Evolutionary conservation across 2,888 invertebrate genomes (phyloP), one percentile per base, ranked within the genome.

Genomic region (Agonopterix heracliana): DNA sequence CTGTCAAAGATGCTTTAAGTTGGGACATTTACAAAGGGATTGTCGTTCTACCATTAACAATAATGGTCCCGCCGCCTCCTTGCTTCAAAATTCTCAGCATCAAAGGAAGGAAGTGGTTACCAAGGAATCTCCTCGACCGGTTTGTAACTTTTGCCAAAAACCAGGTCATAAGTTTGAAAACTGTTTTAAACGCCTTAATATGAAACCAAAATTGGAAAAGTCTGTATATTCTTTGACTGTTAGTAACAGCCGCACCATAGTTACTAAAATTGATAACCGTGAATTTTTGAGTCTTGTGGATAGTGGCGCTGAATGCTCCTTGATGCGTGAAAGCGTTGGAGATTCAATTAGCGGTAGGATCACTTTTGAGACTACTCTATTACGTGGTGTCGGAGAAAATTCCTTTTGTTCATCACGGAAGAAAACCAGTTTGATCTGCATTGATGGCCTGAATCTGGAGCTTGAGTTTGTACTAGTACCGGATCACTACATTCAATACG

Each of bases 241-340:
- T 41, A 12, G n/a, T 41, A 41, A 41, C 7, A 10, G 11, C n/a
- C 11, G 41, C 7, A 7, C 9, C 0, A n/a, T 2, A 1, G 9
- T 34, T 11, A 26, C 7, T 5, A 41, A 46, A 41, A 41, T 46
- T 41, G 46, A 41, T 7, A 26, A 11, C 10, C 26, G 17, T 7
- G 26, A 26, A 9, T 34, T 44, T 11, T n/a, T 10, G n/a, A 9
- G 34, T n/a, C 34, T 44, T 4, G 5, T 46, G 13, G 49, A 52
- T 11, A 52, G 49, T 34, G 52, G 52, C 3, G 52, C 49, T 10
- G 50, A 50, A 12, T 50, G 47, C 41, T 50, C 47, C 3, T 11
- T 50, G 7, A 47, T 50, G 41, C 47, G 47, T 35, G 47, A 50
- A 11, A 46, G 34, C 44, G 34, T 52, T 26, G 51, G 44, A 1